Evolutionary conservation across 64 coral and sea anemone genomes (phyloP), one percentile per base, ranked within the genome.

Genomic region (Montipora efflorescens): DNA sequence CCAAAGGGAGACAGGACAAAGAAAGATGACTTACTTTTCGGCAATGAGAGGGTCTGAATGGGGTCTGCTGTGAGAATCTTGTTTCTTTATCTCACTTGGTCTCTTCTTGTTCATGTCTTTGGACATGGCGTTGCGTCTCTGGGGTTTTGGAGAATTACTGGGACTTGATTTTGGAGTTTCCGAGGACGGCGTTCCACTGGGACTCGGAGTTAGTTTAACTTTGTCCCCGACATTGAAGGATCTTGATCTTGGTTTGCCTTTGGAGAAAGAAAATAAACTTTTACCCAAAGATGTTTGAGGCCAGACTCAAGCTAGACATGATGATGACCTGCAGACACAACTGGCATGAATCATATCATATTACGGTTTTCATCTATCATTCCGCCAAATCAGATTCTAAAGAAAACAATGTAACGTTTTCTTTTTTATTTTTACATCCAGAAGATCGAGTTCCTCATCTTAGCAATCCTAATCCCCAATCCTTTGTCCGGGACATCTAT

Each of bases 171-270:
- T 86, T 20, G 82, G 82, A 48, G 82, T 86, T 50, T 45, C 66
- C 3, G 53, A 4, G 11, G 53, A 57, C 11, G 53, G 53, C 8
- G 81, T 68, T 9, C 22, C 36, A 11, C 44, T 71, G 16, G 82
- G 47, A 86, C 62, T 48, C 47, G 47, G 10, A 48, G 64, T 67
- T 7, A 51, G 18, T 51, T 72, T 86, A 21, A 64, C 4, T 86
- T 67, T 86, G 18, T 86, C 82, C 14, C 82, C 82, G 11, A 36
- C 66, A 49, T 47, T 86, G 19, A 86, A 86, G 82, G 82, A 86
- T 45, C 21, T 70, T 19, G 82, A 47, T 72, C 82, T 50, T 14
- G 62, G 18, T 18, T 86, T 86, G 7, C 82, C 82, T 86, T 71
- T 8, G 50, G 49, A 62, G 3, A 21, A 62, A 62, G 21, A 82